Evolutionary conservation across 2,113 vertebrate genomes (phyloP), one percentile per base, ranked within the genome.

Genomic region (Microcebus griseorufus): DNA sequence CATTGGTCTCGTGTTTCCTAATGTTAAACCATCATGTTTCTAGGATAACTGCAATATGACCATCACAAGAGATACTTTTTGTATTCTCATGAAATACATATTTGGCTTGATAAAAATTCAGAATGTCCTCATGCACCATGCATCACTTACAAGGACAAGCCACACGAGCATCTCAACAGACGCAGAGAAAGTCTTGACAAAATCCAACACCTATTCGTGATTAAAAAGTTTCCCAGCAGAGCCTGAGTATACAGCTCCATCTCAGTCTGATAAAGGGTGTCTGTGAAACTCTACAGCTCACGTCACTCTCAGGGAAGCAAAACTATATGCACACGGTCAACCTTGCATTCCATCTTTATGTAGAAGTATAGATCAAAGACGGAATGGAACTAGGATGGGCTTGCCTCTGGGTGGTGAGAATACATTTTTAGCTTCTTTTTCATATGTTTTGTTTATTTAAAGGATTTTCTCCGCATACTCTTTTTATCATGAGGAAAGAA

Each of bases 1-100:
- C 12, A 20, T 9, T 17, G 70, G 7, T 34, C 53, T 62, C 29
- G 1, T 0, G 0, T 25, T 32, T 18, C 60, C 5, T 7, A 23
- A 34, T 13, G 17, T 22, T 32, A 29, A 42, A 3, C 48, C 37
- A 11, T 72, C 9, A 0, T 20, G 32, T 62, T 39, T 62, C 32
- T 48, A 58, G 62, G 9, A 60, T 27, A 27, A 29, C 12, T 51
- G 32, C 58, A 53, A 10, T 42, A 17, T 3, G 32, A 29, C 45
- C 37, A 12, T 37, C 16, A 16, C 23, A 64, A 48, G 23, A 60
- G 70, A 67, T 37, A 58, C 17, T 58, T 37, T 37, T 39, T 22
- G 34, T 65, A 42, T 73, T 20, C 55, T 83, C 29, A 6, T 67
- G 64, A 83, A 55, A n/a, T 75, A 45, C 14, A 55, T 22, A 65